These are phyloP conservation scores for Hepsetus odoe DNA, from an alignment of 2,113 vertebrate genomes.

Conservation along the genomic window DNA sequence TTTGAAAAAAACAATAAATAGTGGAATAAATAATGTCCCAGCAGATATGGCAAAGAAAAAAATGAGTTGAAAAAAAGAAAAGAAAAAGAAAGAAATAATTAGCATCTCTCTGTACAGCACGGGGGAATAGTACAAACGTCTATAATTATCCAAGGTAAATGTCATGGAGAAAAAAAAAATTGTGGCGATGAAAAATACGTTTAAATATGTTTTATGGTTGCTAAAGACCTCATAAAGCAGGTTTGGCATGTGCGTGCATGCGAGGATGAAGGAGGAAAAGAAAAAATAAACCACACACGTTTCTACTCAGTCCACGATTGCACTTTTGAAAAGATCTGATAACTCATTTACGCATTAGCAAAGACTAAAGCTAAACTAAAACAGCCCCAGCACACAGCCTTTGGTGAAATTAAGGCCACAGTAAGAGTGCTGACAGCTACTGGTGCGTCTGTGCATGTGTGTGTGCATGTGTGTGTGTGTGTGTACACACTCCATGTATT, in stretches of 20 bases:
- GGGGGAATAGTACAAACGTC: neutral
- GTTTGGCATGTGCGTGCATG: neutral
- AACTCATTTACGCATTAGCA: too few species aligned
- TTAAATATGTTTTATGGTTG: neutral
- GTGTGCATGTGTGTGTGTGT: too few species aligned
- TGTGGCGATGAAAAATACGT: neutral
- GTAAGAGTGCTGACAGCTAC: neutral
- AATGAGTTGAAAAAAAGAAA: neutral
- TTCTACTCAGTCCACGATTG: too few species aligned
- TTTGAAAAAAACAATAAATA: slow-evolving; percentile 2
- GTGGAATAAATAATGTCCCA: neutral
- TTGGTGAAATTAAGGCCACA: neutral
- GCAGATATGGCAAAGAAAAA: slow-evolving; percentile 25
- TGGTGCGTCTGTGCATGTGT: neutral
- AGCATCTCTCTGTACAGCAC: neutral
- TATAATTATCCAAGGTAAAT: slow-evolving; percentile 38
- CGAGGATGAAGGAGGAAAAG: neutral
- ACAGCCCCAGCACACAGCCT: neutral
- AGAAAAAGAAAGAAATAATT: slow-evolving; percentile 28
- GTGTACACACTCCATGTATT: neutral
- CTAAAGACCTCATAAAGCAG: neutral
- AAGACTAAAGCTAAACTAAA: too few species aligned
- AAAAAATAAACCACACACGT: neutral
- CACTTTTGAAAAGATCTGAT: too few species aligned
- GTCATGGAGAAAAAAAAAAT: slow-evolving; percentile 17